These are phyloP conservation scores for Tipula vernalis DNA, from an alignment of 2,888 invertebrate species.

Conservation along the genomic window DNA sequence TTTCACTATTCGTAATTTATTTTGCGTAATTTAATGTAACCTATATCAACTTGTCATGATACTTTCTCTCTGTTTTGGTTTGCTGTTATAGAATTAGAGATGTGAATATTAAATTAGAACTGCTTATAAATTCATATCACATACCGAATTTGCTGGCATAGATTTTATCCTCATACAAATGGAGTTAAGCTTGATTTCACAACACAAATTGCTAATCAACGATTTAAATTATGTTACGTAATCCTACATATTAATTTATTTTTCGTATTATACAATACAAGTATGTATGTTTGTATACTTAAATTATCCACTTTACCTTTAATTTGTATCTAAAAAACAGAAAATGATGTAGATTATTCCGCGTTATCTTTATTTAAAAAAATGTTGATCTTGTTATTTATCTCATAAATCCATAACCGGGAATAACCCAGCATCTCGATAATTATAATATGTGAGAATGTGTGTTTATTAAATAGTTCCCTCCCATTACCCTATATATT, in stretches of 20 bases:
- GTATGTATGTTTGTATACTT: too few species aligned
- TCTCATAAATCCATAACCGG: too few species aligned
- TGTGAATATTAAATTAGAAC: not conserved
- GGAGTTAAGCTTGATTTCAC: not conserved
- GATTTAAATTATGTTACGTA: not conserved
- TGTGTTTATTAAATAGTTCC: too few species aligned
- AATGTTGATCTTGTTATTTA: too few species aligned
- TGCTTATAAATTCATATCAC: not conserved
- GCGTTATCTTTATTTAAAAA: too few species aligned
- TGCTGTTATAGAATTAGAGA: not conserved
- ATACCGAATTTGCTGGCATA: not conserved
- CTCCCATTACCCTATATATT: too few species aligned
- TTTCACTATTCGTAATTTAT: not conserved
- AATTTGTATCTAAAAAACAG: too few species aligned
- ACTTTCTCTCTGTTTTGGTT: not conserved
- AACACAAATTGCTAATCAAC: not conserved
- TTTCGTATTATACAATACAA: not conserved
- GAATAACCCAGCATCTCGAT: too few species aligned
- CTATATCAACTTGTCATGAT: not conserved
- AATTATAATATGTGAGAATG: too few species aligned
- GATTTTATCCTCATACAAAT: not conserved
- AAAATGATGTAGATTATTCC: too few species aligned
- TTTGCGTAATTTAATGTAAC: not conserved
- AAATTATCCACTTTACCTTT: too few species aligned
- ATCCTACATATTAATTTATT: not conserved